A percentile compares a stretch with the other conserved stretches of the same genome.
These are phyloP conservation scores for Pseudomyrmex dendroicus DNA, from an alignment of 1,140 invertebrate species.

Conservation along the genomic window DNA sequence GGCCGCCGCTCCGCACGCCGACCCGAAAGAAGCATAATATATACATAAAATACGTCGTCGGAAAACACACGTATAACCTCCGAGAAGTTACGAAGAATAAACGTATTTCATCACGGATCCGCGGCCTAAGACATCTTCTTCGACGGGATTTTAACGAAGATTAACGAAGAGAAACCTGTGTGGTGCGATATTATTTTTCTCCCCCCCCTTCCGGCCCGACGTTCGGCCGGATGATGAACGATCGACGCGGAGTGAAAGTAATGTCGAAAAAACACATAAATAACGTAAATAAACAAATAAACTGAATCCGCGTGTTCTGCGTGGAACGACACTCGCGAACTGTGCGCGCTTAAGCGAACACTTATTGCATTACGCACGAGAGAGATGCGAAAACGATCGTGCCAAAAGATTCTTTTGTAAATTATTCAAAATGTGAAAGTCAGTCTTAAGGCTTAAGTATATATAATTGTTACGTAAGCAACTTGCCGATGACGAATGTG, in stretches of 20 bases:
- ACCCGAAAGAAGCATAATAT: background rate
- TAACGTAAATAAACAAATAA: background rate
- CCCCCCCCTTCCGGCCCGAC: too few species aligned
- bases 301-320: background rate
- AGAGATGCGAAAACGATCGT: slow-evolving; percentile 16
- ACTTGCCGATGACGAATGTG: too few species aligned
- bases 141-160: background rate
- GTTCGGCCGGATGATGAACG: slow-evolving; percentile 22
- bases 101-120: background rate
- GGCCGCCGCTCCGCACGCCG: background rate
- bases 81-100: slow-evolving; percentile 12
- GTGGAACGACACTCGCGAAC: background rate
- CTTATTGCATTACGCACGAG: background rate
- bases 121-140: slow-evolving; percentile 39
- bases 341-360: background rate
- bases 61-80: background rate
- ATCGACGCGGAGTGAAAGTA: slow-evolving; percentile 19
- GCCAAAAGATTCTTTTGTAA: slow-evolving; percentile 37
- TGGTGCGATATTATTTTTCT: background rate
- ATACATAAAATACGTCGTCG: background rate
- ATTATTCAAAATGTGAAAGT: slow-evolving; percentile 3
- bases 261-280: background rate
- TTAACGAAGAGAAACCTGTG: slow-evolving; percentile 12
- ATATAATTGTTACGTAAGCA: too few species aligned
- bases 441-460: background rate